Base-by-base conservation (phyloP, 2,888 invertebrate genomes). In the Cosmopolites sordidus region DNA sequence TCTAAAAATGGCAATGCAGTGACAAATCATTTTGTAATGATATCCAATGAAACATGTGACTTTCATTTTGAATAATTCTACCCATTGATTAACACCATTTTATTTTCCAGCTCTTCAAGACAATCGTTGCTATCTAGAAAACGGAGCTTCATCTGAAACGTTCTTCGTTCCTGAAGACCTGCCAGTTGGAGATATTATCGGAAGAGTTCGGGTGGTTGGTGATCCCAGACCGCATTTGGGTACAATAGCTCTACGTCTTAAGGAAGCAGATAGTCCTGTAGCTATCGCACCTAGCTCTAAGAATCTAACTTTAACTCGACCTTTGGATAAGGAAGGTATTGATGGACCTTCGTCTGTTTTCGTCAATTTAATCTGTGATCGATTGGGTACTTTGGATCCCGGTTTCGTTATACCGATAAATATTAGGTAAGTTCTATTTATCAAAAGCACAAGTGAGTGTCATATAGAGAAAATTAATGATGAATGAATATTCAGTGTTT, bases 101-200 rank as follows among this genome's bases (percentile, higher is more conserved):
- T n/a, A n/a, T 22, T n/a, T 64, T 64, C 22, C 75, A 87, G 88
- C 81, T 60, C 80, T 86, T 69, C 81, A 86, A 65, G 92, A 93
- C 77, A 89, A 89, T 67, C 81, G 92, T 67, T 94, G 94, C 71
- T 94, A 89, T 74, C 76, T 94, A 70, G 89, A 91, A 76, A 90
- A 87, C 67, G 93, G 93, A 30, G 91, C 91, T 41, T 91, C 93
- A 1, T 91, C 92, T 44, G 92, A 92, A 72, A 92, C 88, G 72
- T 90, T 94, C 73, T 88, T 92, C 72, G 89, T 93, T 64, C 86
- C 87, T 70, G 94, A 94, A 77, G 90, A 91, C 69, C 79, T 86
- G 43, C 80, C 85, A 14, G 84, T 92, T 41, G 91, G 92, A 58
- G 84, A 86, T 61, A 80, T 84, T 43, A 83, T 92, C 54, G 92